Conservation (phyloP, 2,113 vertebrate species). For the Cromileptes altivelis region DNA sequence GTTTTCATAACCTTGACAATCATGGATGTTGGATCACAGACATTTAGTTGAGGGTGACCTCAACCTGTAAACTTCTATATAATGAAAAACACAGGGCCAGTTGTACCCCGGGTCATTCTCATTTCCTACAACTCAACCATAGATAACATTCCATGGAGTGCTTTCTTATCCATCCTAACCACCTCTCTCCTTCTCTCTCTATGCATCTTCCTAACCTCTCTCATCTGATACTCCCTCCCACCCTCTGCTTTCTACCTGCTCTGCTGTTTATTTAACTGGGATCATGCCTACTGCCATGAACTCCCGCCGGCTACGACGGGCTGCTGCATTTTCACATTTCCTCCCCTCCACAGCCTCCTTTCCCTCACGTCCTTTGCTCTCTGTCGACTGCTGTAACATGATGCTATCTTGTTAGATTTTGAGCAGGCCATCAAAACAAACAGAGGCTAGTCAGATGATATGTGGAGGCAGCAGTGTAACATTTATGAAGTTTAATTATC, state of each 20-base stretch:
- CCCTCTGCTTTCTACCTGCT: slow-evolving; percentile 31
- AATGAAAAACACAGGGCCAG: slow-evolving; percentile 1
- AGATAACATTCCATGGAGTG: background rate
- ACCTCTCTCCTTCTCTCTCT: background rate
- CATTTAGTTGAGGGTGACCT: background rate
- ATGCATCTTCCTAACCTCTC: background rate
- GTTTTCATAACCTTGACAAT: background rate
- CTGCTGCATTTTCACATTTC: slow-evolving; percentile 44
- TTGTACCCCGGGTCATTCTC: background rate
- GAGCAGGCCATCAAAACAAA: background rate
- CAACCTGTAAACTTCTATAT: background rate
- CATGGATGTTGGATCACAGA: background rate
- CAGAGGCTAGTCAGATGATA: background rate
- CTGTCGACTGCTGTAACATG: background rate
- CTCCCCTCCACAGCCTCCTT: slow-evolving; percentile 10
- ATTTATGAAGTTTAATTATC: slow-evolving; percentile 15
- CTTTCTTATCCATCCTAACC: background rate
- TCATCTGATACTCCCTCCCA: background rate
- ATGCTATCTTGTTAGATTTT: background rate
- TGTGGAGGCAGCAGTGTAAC: background rate
- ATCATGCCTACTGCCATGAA: slow-evolving; percentile 27
- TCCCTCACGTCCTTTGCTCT: background rate
- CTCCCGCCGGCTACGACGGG: slow-evolving; percentile 32
- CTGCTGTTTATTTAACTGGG: slow-evolving; percentile 38
- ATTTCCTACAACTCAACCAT: background rate